Evolutionary conservation across 2,888 invertebrate genomes (phyloP).

Genomic region (Autographa gamma): DNA sequence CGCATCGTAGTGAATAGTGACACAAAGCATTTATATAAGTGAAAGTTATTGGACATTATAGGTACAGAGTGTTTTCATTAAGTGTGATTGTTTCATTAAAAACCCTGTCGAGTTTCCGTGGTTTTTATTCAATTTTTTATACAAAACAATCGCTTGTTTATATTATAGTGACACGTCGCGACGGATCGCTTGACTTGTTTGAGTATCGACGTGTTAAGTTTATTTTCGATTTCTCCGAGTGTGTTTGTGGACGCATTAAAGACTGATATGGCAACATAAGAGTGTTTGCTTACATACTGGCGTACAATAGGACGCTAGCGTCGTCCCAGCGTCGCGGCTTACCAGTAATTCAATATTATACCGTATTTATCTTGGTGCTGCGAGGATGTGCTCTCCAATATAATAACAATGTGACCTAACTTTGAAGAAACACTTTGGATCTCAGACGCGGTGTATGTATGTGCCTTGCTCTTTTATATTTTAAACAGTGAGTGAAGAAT

Average conservation of each 20-base stretch:
- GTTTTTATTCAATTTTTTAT: constrained; percentile 51
- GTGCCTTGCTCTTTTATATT: constrained; percentile 33
- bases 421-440: constrained; percentile 34
- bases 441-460: constrained; percentile 32
- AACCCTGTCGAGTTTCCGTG: constrained; percentile 48
- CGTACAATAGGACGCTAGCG: constrained; percentile 76
- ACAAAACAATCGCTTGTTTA: constrained; percentile 56
- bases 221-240: constrained; percentile 75
- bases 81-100: constrained; percentile 61
- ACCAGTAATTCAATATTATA: constrained; percentile 68
- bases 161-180: constrained; percentile 51
- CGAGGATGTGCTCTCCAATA: constrained; percentile 61
- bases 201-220: constrained; percentile 69
- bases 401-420: constrained; percentile 65
- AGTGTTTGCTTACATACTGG: constrained; percentile 77
- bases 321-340: constrained; percentile 61
- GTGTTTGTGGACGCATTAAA: constrained; percentile 78
- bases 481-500: constrained; percentile 50
- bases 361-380: constrained; percentile 67
- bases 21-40: constrained; percentile 65
- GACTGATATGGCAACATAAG: constrained; percentile 82
- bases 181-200: constrained; percentile 63
- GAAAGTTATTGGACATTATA: constrained; percentile 67
- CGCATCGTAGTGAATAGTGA: constrained; percentile 45
- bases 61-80: constrained; percentile 52